These are phyloP conservation scores for Heliconius aoede DNA, from an alignment of 2,888 invertebrate species.

Conservation along the genomic window DNA sequence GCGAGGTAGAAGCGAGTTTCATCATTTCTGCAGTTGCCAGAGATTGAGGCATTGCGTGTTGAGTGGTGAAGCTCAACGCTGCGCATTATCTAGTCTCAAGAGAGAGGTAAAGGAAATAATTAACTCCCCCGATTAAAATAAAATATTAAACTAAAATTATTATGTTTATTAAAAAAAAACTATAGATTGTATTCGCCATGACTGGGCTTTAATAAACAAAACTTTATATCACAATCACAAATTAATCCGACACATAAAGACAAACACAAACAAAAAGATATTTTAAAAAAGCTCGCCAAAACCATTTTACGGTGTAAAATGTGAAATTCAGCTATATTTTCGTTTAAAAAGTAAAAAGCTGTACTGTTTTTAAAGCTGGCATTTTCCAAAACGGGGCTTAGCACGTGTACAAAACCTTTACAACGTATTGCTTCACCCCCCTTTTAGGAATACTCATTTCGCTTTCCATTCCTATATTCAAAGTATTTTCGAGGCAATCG, in stretches of 20 bases:
- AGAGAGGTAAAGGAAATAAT: too few relatives aligned
- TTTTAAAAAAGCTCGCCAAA: background rate
- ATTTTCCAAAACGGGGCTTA: conserved; percentile 21
- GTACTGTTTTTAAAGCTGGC: conserved; percentile 22
- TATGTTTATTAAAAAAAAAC: background rate
- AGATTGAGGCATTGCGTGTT: too few relatives aligned
- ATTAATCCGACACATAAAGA: background rate
- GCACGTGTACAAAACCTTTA: conserved; percentile 24
- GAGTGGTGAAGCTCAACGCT: too few relatives aligned
- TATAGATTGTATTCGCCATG: background rate
- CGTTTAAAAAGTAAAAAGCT: conserved; percentile 17
- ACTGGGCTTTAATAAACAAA: background rate
- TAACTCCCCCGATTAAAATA: background rate
- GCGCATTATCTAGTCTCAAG: too few relatives aligned
- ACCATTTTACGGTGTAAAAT: background rate
- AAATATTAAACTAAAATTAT: background rate
- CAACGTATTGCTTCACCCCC: conserved; percentile 20
- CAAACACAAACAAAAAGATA: background rate
- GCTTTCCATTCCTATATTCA: conserved; percentile 21
- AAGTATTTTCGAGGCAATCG: conserved; percentile 12
- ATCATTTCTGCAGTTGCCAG: too few relatives aligned
- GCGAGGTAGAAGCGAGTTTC: too few relatives aligned
- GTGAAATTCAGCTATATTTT: conserved; percentile 13
- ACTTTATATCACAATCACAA: background rate
- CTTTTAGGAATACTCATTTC: conserved; percentile 25